phyloP scores from a whole-genome alignment of 1,140 invertebrate genomes.

The Pseudachorutes palmiensis region DNA sequence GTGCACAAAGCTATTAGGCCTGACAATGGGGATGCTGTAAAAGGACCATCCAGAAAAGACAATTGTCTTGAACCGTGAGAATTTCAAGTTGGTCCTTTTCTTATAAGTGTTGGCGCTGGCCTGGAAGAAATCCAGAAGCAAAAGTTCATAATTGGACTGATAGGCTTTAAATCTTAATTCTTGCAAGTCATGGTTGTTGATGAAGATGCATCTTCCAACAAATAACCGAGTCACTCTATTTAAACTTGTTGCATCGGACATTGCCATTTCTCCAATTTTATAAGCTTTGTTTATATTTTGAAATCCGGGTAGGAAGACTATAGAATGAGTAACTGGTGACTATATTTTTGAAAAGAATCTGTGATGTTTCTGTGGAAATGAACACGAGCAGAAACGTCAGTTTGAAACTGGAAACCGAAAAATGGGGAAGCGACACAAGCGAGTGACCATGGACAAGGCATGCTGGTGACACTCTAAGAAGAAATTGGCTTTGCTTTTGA shows the following conservation, averaged over 20 bases:
- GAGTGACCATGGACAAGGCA: neutral
- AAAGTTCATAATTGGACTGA: no score
- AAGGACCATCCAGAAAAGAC: constrained; percentile 13
- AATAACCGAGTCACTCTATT: no score
- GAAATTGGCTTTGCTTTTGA: neutral
- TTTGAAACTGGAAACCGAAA: neutral
- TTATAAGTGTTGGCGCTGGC: no score
- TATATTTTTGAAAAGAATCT: neutral
- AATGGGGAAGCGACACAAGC: neutral
- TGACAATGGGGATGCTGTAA: neutral
- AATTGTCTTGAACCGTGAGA: neutral
- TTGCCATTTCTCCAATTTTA: no score
- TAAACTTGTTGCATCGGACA: no score
- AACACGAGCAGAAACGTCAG: neutral
- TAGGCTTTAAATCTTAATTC: no score
- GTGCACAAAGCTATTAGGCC: neutral
- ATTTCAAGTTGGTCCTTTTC: no score
- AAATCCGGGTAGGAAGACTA: no score
- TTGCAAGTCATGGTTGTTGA: no score
- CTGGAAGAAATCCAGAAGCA: no score
- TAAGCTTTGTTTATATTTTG: no score
- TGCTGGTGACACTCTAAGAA: neutral
- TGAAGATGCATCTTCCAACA: no score
- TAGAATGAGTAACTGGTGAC: neutral
- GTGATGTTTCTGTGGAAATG: neutral